These are phyloP conservation scores for Thunnus maccoyii DNA, from an alignment of 2,113 vertebrate genomes.

Conservation along the genomic window DNA sequence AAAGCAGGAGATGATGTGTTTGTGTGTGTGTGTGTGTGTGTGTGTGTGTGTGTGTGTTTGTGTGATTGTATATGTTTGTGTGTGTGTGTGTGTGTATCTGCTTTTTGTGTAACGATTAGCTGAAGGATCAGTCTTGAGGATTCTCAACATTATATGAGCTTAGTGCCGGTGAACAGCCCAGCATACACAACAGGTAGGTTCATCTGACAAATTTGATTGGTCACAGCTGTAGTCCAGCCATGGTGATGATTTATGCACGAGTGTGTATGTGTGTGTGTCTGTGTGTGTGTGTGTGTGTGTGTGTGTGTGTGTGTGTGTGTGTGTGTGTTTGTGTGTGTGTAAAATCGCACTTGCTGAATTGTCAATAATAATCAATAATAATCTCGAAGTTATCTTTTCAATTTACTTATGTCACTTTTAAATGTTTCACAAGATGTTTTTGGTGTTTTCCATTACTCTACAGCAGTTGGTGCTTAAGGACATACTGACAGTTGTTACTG, in stretches of 20 bases:
- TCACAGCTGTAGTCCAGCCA: background rate
- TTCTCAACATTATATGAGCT: constrained; percentile 10
- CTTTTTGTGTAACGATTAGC: constrained; percentile 24
- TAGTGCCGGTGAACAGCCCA: background rate
- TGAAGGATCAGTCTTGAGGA: constrained; percentile 18
- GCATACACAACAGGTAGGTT: constrained; percentile 1
- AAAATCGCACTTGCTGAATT: background rate
- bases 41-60: constrained; percentile 8
- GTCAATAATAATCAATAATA: background rate
- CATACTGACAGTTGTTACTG: background rate
- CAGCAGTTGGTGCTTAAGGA: background rate
- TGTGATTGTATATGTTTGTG: constrained; percentile 11
- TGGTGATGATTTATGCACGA: background rate
- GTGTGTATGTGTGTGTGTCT: background rate
- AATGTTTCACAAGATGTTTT: background rate
- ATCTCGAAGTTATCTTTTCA: background rate
- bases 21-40: constrained; percentile 34
- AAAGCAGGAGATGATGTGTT: constrained; percentile 64
- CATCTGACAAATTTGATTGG: constrained; percentile 2
- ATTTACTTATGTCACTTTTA: background rate
- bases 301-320: background rate
- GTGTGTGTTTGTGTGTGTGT: too few species aligned
- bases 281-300: too few species aligned
- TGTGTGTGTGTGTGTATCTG: constrained; percentile 1
- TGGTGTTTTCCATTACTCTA: background rate